Base-by-base conservation (phyloP, 2,797 vertebrate species). In the Phoeniculus purpureus region DNA sequence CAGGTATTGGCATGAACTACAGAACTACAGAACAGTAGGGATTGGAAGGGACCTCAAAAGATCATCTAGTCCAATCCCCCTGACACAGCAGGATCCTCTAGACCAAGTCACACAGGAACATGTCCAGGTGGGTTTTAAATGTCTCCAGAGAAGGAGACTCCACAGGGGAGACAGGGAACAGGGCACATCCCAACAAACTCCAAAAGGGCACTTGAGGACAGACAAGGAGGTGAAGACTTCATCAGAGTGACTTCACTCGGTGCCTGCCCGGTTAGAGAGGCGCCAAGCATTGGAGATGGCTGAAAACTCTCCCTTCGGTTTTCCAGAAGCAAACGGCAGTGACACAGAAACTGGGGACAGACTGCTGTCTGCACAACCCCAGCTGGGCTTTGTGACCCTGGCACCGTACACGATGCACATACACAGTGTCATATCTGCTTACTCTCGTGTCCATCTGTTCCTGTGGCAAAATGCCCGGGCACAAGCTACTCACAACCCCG, bases 381-480 rank as follows among this genome's bases (percentile, higher is more conserved):
- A 90, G 71, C 55, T 86, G 89, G 81, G 32, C 85, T 89, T 61
- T 17, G 8, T 3, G 8, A 85, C 82, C 92, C 68, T 9, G 18
- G 3, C 71, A 40, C 76, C 4, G 0, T 34, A 8, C 84, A 56
- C 87, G 34, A 54, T 23, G 3, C 50, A 19, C 7, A 47, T 52
- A 48, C 70, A 60, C 68, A 5, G 56, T 15, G 65, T 93, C 85
- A 27, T 76, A 77, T 93, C 89, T 80, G 84, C 83, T 85, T 64
- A 87, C 70, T 54, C 88, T 86, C 12, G n/a, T 65, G 59, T 51
- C 97, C 97, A 84, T 95, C 97, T 97, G 97, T 74, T 52, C 55
- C 10, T 1, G 19, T 82, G 96, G 96, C 94, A 71, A 29, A 20
- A 2, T 23, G 94, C 97, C 96, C 71, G 18, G 76, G 75, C 72